Evolutionary conservation across 2,113 vertebrate genomes (phyloP), one percentile per base, ranked within the genome.

Genomic region (Xenopus laevis): DNA sequence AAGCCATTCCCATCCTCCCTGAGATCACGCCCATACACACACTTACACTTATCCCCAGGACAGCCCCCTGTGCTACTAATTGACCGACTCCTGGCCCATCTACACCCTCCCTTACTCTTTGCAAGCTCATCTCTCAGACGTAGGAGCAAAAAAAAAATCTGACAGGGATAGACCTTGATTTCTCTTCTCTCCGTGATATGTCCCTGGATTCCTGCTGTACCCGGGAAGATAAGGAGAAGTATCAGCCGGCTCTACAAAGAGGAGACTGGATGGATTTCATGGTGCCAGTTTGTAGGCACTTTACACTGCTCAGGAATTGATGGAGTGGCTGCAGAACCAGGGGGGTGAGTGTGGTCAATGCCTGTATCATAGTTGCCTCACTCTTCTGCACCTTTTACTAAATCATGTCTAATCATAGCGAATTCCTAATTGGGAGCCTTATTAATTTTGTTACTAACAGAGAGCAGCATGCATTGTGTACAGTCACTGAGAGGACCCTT

Each of bases 21-120:
- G 74, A 69, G 67, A 30, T 77, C 47, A 59, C 74, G 67, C 74
- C 74, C 74, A 59, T 69, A 52, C 59, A 64, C 67, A 77, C 67
- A 57, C 73, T 76, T 30, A 55, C 47, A 77, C 60, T 68, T 66
- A 77, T 77, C 74, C 74, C 74, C 74, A 57, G 58, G 74, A 77
- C 67, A 77, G 66, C 74, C 74, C 67, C 66, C 67, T 77, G 74
- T 77, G 74, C 74, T 55, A 66, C 66, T 76, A 76, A 76, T 76
- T 76, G 74, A 76, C 74, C 74, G 30, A 59, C 66, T 76, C 20
- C 66, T 68, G 74, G 74, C 74, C 74, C 66, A 70, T 65, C 63
- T 52, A 63, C 27, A 55, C 59, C 59, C 74, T 58, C 72, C 65
- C 46, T 33, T 33, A 61, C 74, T 50, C 27, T 63, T 40, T 67